phyloP scores from a whole-genome alignment of 2,888 invertebrate species.

The Sphaerophoria rueppellii region DNA sequence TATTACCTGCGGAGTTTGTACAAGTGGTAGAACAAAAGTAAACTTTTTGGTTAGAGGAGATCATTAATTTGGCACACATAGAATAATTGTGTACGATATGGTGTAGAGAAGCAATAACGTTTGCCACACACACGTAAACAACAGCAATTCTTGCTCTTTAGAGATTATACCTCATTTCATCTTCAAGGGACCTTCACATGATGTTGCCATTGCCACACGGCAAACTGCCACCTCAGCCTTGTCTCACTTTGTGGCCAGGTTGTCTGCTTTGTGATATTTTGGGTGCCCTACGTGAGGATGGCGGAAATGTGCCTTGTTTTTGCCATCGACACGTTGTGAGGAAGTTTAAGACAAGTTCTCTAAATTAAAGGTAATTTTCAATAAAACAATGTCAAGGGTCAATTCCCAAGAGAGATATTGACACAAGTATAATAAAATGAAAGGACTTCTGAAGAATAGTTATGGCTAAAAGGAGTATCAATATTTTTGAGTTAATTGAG shows the following conservation, averaged over 20 bases:
- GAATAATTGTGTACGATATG: no score
- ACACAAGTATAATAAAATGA: conserved; percentile 4
- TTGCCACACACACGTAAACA: neutral
- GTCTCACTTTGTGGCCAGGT: conserved; percentile 27
- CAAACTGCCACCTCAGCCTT: neutral
- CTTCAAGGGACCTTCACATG: neutral
- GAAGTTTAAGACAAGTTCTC: conserved; percentile 36
- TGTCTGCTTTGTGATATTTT: neutral
- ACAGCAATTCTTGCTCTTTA: neutral
- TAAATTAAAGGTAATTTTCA: conserved; percentile 34
- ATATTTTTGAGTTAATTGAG: conserved; percentile 3
- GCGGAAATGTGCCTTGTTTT: conserved; percentile 7
- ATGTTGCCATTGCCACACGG: no score
- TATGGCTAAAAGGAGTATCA: neutral
- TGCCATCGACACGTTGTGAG: conserved; percentile 14
- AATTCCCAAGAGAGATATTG: conserved; percentile 1
- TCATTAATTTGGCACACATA: conserved; percentile 58
- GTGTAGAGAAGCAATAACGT: no score
- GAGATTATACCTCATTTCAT: conserved; percentile 35
- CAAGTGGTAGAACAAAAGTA: conserved; percentile 65
- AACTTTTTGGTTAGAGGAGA: conserved; percentile 61
- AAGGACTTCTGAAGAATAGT: conserved; percentile 8
- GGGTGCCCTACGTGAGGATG: conserved; percentile 8
- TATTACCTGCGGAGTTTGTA: conserved; percentile 69
- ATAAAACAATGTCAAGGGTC: conserved; percentile 34